These are phyloP conservation scores for Galeopterus variegatus DNA, from an alignment of 2,113 vertebrate species.

Conservation along the genomic window DNA sequence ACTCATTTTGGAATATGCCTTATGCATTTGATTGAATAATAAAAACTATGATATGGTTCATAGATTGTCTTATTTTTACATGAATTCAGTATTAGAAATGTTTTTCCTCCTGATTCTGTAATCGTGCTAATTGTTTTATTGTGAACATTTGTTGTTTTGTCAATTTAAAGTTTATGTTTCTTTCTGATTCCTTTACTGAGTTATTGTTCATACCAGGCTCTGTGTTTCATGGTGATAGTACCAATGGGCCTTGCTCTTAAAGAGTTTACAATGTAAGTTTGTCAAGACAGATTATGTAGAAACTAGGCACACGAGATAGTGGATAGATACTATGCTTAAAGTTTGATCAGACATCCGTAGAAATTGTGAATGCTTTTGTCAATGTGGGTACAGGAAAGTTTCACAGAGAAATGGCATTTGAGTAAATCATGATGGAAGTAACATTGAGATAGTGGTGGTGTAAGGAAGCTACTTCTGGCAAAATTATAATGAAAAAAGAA, in stretches of 20 bases:
- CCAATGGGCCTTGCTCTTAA: not conserved
- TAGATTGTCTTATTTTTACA: not conserved
- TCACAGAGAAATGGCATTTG: not conserved
- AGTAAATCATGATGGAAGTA: not conserved
- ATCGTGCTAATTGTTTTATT: not conserved
- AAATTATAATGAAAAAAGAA: not conserved
- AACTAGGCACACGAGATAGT: not conserved
- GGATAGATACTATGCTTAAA: not conserved
- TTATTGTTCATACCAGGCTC: not conserved
- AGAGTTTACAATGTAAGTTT: not conserved
- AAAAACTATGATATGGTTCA: not conserved
- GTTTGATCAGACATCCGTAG: not conserved
- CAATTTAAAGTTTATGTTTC: not conserved
- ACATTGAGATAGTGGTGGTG: fast-evolving
- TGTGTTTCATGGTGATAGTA: not conserved
- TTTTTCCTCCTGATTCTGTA: not conserved
- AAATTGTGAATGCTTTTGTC: not conserved
- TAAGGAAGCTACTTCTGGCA: not conserved
- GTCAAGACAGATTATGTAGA: not conserved
- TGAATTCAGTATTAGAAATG: not conserved
- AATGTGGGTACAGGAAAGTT: not conserved
- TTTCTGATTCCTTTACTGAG: not conserved
- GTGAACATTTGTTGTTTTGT: not conserved
- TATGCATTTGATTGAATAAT: not conserved
- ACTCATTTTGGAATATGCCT: not conserved